These are phyloP conservation scores for Drosophila littoralis DNA, from an alignment of 1,140 invertebrate species.

Conservation along the genomic window DNA sequence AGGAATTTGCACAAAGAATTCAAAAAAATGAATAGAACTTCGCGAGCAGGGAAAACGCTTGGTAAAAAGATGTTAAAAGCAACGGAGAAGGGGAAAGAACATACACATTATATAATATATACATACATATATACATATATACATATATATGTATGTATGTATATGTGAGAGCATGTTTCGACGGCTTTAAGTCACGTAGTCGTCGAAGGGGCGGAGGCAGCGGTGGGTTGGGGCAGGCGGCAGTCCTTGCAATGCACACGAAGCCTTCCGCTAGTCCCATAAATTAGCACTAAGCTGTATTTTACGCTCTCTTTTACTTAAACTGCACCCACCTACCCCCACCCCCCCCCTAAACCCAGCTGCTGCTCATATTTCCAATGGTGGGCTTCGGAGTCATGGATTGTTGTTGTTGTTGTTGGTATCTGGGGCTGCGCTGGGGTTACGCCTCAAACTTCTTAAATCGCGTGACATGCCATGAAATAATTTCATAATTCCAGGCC, in stretches of 20 bases:
- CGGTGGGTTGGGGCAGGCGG: not conserved
- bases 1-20: not conserved
- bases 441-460: conserved; percentile 54
- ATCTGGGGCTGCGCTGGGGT: conserved; percentile 11
- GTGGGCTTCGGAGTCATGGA: not conserved
- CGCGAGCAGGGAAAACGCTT: not conserved
- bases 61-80: not conserved
- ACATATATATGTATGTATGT: too few species aligned
- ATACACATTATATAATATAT: too few species aligned
- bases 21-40: not conserved
- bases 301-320: not conserved
- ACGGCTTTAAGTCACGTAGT: conserved; percentile 8
- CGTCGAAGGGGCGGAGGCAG: not conserved
- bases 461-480: conserved; percentile 66
- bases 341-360: not conserved
- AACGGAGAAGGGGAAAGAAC: not conserved
- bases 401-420: conserved; percentile 8
- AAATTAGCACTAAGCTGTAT: conserved; percentile 16
- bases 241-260: conserved; percentile 9
- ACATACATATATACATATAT: too few species aligned
- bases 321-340: not conserved
- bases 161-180: not conserved
- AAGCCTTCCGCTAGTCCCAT: conserved; percentile 14
- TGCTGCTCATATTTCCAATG: conserved; percentile 4
- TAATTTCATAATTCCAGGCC: conserved; percentile 67